These are phyloP conservation scores for Rhinoderma darwinii DNA, from an alignment of 2,113 vertebrate genomes.

Conservation along the genomic window DNA sequence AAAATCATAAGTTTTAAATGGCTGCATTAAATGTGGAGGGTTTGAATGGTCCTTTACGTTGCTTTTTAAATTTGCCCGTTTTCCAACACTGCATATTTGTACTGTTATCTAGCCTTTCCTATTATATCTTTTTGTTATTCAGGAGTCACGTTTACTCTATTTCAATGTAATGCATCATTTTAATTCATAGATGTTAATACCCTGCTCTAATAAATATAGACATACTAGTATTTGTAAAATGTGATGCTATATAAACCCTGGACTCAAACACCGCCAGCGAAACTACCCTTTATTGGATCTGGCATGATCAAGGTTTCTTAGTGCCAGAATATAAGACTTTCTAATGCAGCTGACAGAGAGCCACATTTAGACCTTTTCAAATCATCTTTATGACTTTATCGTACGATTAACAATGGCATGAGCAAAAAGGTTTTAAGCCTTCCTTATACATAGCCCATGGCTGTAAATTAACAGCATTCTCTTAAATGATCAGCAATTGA, in stretches of 20 bases:
- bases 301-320: conserved; percentile 75
- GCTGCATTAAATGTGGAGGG: not conserved
- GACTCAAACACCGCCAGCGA: conserved; percentile 63
- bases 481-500: conserved; percentile 74
- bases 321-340: conserved; percentile 72
- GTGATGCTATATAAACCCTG: conserved; percentile 61
- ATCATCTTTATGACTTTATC: conserved; percentile 73
- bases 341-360: conserved; percentile 74
- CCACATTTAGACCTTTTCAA: conserved; percentile 77
- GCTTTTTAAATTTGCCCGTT: not conserved
- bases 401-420: conserved; percentile 71
- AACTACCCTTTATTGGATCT: conserved; percentile 71
- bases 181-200: conserved; percentile 18
- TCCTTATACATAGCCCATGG: conserved; percentile 71
- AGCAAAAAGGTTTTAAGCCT: conserved; percentile 75
- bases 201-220: conserved; percentile 55
- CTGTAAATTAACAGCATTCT: conserved; percentile 75
- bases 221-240: conserved; percentile 59
- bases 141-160: not conserved
- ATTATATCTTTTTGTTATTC: conserved; percentile 5
- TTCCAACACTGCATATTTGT: not conserved
- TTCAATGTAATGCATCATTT: not conserved
- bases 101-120: not conserved
- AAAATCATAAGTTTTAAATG: not conserved
- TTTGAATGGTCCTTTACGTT: not conserved